phyloP scores from a whole-genome alignment of 2,113 vertebrate species.

The Cavia porcellus region DNA sequence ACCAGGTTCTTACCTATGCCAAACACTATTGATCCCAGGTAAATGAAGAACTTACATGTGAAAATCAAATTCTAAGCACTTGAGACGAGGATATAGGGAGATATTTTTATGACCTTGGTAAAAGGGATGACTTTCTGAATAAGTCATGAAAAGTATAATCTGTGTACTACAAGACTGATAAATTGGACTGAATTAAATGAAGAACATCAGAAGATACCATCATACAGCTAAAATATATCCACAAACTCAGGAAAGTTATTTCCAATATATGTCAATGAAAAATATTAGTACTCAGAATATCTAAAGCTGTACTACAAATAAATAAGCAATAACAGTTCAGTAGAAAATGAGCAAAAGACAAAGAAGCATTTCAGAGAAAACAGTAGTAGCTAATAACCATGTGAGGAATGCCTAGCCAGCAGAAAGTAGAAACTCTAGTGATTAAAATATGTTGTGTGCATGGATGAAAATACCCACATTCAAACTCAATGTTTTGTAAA shows the following conservation, averaged over 20 bases:
- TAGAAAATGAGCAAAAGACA: neutral
- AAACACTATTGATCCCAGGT: neutral
- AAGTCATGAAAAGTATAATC: neutral
- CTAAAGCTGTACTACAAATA: neutral
- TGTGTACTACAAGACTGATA: neutral
- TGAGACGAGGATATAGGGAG: neutral
- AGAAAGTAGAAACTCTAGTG: neutral
- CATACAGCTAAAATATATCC: neutral
- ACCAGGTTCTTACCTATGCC: neutral
- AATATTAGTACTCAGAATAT: neutral
- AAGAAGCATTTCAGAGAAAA: constrained; percentile 45
- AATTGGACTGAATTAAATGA: neutral
- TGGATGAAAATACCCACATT: neutral
- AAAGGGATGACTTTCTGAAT: neutral
- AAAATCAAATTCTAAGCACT: neutral
- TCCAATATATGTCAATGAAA: neutral
- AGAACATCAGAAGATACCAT: neutral
- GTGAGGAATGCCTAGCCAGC: neutral
- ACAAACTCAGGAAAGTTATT: constrained; percentile 15
- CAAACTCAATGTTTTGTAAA: neutral
- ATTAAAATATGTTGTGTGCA: neutral
- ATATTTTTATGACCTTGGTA: neutral
- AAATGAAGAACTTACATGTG: neutral
- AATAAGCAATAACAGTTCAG: neutral
- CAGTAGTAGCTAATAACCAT: neutral